Evolutionary conservation across 1,140 invertebrate genomes (phyloP).

Genomic region (Drosophila seguyi): DNA sequence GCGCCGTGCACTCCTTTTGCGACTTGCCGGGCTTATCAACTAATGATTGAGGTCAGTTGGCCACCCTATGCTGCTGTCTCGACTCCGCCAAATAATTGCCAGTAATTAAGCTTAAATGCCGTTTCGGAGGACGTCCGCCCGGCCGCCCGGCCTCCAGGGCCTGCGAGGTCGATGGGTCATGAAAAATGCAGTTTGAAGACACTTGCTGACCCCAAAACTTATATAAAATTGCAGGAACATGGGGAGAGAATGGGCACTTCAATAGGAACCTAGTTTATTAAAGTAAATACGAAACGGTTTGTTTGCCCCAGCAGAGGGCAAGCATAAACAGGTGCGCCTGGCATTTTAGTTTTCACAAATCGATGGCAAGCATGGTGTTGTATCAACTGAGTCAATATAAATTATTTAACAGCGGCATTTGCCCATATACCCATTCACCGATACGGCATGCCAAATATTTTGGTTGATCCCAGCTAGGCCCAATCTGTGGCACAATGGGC

Average conservation of each 20-base stretch:
- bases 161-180: constrained; percentile 22
- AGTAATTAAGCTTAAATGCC: constrained; percentile 70
- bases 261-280: constrained; percentile 10
- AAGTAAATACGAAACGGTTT: not conserved
- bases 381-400: constrained; percentile 25
- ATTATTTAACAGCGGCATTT: not conserved
- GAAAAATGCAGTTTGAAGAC: constrained; percentile 69
- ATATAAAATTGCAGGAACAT: not conserved
- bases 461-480: not conserved
- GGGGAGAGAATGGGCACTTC: not conserved
- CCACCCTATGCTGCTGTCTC: constrained; percentile 26
- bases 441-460: constrained; percentile 14
- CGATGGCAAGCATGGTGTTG: constrained; percentile 10
- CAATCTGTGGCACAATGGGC: constrained; percentile 9
- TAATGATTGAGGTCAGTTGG: constrained; percentile 79
- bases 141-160: not conserved
- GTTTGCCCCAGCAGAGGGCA: not conserved
- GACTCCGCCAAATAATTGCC: constrained; percentile 62
- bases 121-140: constrained; percentile 14
- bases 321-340: constrained; percentile 8
- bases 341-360: constrained; percentile 15
- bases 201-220: constrained; percentile 40
- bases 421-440: constrained; percentile 3
- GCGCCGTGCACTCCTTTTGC: constrained; percentile 40
- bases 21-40: constrained; percentile 64